These are phyloP conservation scores for Eulemur macaco DNA, from an alignment of 2,113 vertebrate genomes.

Conservation along the genomic window DNA sequence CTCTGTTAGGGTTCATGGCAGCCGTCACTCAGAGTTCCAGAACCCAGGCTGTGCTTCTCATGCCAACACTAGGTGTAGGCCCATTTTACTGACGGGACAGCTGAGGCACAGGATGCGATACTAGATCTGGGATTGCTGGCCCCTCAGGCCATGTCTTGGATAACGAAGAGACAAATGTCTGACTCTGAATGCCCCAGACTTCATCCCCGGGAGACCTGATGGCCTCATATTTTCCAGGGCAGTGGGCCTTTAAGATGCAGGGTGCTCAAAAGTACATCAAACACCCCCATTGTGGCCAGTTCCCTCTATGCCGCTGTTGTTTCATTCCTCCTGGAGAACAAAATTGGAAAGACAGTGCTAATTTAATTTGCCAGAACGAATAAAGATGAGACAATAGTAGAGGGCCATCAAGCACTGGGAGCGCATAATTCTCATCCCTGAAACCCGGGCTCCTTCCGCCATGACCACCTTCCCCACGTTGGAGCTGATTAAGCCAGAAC, in stretches of 20 bases:
- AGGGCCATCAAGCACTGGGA: constrained; percentile 74
- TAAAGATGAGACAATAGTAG: constrained; percentile 80
- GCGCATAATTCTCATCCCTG: constrained; percentile 64
- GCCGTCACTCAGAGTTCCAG: not conserved
- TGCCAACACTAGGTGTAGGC: not conserved
- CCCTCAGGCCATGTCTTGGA: not conserved
- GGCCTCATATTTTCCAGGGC: not conserved
- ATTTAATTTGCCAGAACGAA: constrained; percentile 84
- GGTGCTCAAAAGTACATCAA: not conserved
- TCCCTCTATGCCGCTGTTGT: constrained; percentile 56
- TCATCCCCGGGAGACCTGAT: not conserved
- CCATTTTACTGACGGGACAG: not conserved
- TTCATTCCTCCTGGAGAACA: constrained; percentile 61
- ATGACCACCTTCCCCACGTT: constrained; percentile 8
- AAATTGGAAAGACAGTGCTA: constrained; percentile 80
- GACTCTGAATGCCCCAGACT: not conserved
- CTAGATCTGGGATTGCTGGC: not conserved
- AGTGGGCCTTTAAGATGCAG: constrained; percentile 48
- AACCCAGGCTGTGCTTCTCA: not conserved
- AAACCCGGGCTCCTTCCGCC: constrained; percentile 61
- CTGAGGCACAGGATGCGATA: not conserved
- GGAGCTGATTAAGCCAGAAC: constrained; percentile 64
- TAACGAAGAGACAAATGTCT: not conserved
- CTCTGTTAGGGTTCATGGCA: not conserved
- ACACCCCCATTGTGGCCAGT: not conserved